Evolutionary conservation across 2,888 invertebrate species (phyloP), one percentile per base, ranked within the genome.

Genomic region (Acrobasis consociella): DNA sequence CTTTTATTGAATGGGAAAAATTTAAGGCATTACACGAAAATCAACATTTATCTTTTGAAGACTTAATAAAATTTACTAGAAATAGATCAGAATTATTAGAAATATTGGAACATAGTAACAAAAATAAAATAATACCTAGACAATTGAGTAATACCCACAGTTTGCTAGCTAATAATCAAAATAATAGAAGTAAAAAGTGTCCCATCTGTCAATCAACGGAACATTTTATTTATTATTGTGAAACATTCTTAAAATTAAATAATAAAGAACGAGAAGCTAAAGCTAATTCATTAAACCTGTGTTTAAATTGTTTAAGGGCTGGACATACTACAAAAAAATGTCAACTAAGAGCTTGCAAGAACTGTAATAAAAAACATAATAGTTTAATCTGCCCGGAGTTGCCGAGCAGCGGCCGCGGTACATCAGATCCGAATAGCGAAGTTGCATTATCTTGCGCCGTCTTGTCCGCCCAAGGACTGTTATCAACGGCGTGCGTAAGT

Each of bases 1-100:
- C 53, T 13, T 13, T 53, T 1, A 8, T 22, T 11, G 53, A 37
- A 31, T 53, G 53, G 53, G 53, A 53, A 53, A 53, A 53, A n/a
- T 53, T 22, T 53, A 53, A 53, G n/a, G 2, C 53, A 37, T 10
- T 17, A 51, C 17, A 22, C 16, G 17, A 22, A 16, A 51, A 51
- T 9, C 17, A 51, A 51, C 8, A 16, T 10, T 16, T 51, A 5
- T 8, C 16, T 8, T 51, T 51, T 17, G 22, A 51, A 5, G 17
- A 16, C 22, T 17, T 51, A 16, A 17, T 39, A 3, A 9, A 39
- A 39, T 39, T 39, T 39, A 10, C 39, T 3, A 39, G 39, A 39
- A 39, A 22, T 22, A 22, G 22, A 22, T 22, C 22, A 22, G 22
- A 22, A 22, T 22, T 22, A 22, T 22, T 22, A 22, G 51, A 51